Conservation (phyloP, 2,888 invertebrate species). For the Gari tellinella region DNA sequence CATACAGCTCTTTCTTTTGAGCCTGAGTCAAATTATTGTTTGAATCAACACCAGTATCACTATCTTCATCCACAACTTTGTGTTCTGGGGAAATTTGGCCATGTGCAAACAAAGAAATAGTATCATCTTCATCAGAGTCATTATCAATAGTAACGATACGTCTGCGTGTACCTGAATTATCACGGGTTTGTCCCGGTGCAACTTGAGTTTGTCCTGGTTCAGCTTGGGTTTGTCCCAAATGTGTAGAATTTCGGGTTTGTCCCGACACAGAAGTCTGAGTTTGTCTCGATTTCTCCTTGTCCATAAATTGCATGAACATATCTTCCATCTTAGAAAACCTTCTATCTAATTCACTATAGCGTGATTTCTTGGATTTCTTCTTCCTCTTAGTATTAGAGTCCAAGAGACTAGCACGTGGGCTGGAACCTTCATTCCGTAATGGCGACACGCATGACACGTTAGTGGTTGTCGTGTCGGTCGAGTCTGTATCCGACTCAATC, state of each 20-base stretch:
- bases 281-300: neutral
- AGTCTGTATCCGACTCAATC: conserved; percentile 1
- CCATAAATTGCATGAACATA: conserved; percentile 1
- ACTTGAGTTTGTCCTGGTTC: no score
- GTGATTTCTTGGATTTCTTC: neutral
- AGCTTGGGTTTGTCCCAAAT: no score
- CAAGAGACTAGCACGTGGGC: no score
- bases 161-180: no score
- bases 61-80: neutral
- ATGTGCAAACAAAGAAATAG: conserved; percentile 12
- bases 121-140: conserved; percentile 15
- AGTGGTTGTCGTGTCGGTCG: conserved; percentile 10
- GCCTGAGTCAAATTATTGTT: conserved; percentile 3
- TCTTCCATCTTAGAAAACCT: conserved; percentile 10
- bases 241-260: conserved; percentile 3
- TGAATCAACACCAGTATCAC: neutral
- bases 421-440: neutral
- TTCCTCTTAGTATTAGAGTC: no score
- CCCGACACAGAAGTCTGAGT: neutral
- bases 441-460: no score
- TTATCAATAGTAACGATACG: neutral
- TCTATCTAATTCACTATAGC: conserved; percentile 5
- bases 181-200: neutral
- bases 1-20: conserved; percentile 15
- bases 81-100: neutral